A percentile compares a stretch with the other conserved stretches of the same genome.
Evolutionary conservation across 2,797 vertebrate species (phyloP).

Genomic region (Chlorospingus semifuscus): DNA sequence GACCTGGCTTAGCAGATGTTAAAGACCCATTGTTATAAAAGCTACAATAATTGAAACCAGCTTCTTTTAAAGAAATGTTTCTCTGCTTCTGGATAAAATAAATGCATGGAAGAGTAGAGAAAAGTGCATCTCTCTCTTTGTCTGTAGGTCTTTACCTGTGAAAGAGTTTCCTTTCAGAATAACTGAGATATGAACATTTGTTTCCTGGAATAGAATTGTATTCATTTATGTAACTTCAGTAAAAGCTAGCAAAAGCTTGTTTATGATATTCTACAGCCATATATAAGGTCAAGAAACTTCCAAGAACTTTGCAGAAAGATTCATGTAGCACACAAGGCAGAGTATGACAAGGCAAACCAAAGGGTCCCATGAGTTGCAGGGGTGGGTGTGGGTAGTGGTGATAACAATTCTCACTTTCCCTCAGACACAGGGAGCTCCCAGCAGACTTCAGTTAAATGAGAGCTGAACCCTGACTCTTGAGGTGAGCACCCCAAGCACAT

Average conservation of each 20-base stretch:
- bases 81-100: background rate
- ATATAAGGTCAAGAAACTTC: background rate
- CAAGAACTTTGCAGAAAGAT: background rate
- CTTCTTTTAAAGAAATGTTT: background rate
- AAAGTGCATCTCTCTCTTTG: background rate
- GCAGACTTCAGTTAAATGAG: background rate
- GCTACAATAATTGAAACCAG: background rate
- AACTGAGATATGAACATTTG: background rate
- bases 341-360: background rate
- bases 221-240: background rate
- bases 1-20: background rate
- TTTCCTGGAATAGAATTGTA: background rate
- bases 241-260: background rate
- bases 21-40: background rate
- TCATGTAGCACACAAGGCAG: background rate
- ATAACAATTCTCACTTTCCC: background rate
- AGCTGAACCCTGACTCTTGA: background rate
- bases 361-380: background rate
- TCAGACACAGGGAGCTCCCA: background rate
- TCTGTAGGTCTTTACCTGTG: background rate
- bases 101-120: background rate
- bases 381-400: background rate
- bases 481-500: fast-evolving
- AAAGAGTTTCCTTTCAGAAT: background rate
- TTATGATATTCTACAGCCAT: fast-evolving